These are phyloP conservation scores for Elymnias hypermnestra DNA, from an alignment of 1,140 invertebrate species.

Conservation along the genomic window DNA sequence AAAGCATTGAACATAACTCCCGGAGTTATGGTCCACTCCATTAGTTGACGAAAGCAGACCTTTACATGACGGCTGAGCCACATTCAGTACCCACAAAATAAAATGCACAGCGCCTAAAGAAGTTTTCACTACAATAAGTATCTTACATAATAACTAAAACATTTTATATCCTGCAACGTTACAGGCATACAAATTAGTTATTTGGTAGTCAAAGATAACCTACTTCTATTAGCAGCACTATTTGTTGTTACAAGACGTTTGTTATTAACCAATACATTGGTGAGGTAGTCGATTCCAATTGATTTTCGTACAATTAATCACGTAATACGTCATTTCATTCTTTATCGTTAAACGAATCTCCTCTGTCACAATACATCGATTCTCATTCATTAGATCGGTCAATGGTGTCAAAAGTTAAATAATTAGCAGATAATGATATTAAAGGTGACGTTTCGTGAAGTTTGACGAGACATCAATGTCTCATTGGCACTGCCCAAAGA, in stretches of 20 bases:
- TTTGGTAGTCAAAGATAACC: not conserved
- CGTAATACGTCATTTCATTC: conserved; percentile 13
- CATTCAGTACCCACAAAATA: no score
- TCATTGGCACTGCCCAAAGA: no score
- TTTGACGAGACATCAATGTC: no score
- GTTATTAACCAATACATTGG: not conserved
- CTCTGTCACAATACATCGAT: conserved; percentile 14
- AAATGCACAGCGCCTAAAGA: no score
- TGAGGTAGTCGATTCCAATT: conserved; percentile 4
- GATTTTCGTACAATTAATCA: conserved; percentile 15
- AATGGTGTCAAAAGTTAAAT: conserved; percentile 16
- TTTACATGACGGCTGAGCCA: no score
- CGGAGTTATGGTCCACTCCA: no score
- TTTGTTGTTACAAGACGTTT: conserved; percentile 1
- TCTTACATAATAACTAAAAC: no score
- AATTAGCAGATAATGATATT: conserved; percentile 11
- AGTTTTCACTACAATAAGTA: no score
- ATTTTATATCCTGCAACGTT: no score
- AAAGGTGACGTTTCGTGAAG: not conserved
- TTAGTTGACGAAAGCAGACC: no score
- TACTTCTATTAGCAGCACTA: not conserved
- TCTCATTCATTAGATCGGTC: conserved; percentile 15
- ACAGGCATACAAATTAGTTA: not conserved
- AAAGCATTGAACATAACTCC: no score
- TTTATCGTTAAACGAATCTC: conserved; percentile 14